These are phyloP conservation scores for Azemiops feae DNA, from an alignment of 2,113 vertebrate species.

Conservation along the genomic window DNA sequence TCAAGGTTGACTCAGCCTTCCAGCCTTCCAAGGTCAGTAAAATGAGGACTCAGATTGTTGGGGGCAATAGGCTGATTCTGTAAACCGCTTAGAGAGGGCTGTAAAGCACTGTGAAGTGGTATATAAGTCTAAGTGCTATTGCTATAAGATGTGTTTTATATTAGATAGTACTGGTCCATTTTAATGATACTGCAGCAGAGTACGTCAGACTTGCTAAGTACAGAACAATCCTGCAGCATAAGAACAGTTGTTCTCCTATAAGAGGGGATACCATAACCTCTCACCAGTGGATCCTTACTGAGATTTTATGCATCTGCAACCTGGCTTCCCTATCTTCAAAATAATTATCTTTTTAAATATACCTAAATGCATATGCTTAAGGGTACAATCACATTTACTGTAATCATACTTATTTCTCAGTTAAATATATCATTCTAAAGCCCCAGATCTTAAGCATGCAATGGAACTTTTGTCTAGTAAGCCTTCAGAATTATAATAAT, in stretches of 20 bases:
- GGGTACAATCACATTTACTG: neutral
- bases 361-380: neutral
- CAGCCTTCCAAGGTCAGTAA: neutral
- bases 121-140: neutral
- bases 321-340: neutral
- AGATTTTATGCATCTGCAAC: neutral
- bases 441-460: neutral
- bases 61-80: neutral
- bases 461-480: neutral
- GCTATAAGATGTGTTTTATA: neutral
- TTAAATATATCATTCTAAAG: neutral
- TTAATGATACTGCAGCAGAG: neutral
- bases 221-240: neutral
- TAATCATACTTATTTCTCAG: neutral
- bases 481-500: neutral
- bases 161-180: neutral
- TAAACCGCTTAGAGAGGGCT: neutral
- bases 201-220: too few relatives aligned
- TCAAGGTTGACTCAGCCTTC: neutral
- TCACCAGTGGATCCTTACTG: neutral
- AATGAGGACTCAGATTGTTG: neutral
- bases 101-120: neutral
- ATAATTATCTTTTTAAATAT: neutral
- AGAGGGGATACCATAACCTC: neutral
- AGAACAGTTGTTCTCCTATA: neutral